Base-by-base conservation (phyloP, 2,888 invertebrate species). In the Drepana falcataria region DNA sequence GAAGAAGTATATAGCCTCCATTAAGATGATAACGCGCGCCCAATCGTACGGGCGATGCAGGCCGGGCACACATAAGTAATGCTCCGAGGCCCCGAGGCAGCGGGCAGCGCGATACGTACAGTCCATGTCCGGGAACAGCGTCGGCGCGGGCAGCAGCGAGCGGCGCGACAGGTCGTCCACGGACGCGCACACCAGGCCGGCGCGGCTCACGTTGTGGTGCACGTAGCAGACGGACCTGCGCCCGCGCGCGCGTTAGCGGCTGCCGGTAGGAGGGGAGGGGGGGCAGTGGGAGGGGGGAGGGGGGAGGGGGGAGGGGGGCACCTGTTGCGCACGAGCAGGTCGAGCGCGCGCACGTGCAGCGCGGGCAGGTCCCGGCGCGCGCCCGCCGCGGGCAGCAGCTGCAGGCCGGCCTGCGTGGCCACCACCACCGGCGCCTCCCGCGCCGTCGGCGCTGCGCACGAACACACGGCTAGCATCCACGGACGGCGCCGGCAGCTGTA, bases 211-310 rank as follows among this genome's bases (percentile, higher is more conserved):
- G 76, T 93, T 93, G 77, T 93, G 93, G 75, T 94, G 94, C 71
- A 96, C 93, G 90, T 95, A 96, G 85, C 77, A 77, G n/a, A 77
- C 94, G 95, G 51, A 95, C 81, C 41, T 94, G 93, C 57, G 93
- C 71, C 66, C 47, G 9, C 44, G 6, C 4, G 49, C 51, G 48
- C 52, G 34, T 41, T 1, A 53, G 48, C 49, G 35, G 1, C 2
- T 33, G 5, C 40, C n/a, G n/a, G 40, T 9, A 34, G 6, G 6
- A 4, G 3, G 35, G 4, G 3, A n/a, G 21, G 6, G 3, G n/a
- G n/a, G n/a, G n/a, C n/a, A n/a, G n/a, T n/a, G n/a, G n/a, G n/a
- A n/a, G n/a, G n/a, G 5, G 5, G 6, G 0, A 4, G 1, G 5
- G 35, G 2, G 34, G 3, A 37, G 3, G 4, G 1, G 47, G 21